Percentiles rank a stretch among this genome's conserved stretches.
Conservation (phyloP, 1,140 invertebrate genomes). For the Zelostemma sp. region DNA sequence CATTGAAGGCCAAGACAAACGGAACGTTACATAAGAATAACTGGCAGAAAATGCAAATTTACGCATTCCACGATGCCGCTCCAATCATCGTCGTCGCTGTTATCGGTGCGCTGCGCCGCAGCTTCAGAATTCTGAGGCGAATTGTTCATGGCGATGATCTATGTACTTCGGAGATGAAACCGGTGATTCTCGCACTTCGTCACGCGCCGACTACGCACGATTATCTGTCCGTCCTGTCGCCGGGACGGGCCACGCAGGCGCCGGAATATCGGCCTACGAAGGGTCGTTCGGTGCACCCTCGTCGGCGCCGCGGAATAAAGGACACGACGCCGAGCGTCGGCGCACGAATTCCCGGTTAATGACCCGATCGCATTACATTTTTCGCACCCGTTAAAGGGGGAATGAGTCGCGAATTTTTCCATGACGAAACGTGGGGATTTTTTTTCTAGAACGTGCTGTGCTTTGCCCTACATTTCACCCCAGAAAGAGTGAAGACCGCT, state of each 20-base stretch:
- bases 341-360: slow-evolving; percentile 23
- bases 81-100: slow-evolving; percentile 62
- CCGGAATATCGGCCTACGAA: slow-evolving; percentile 58
- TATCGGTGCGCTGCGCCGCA: slow-evolving; percentile 51
- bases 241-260: slow-evolving; percentile 52
- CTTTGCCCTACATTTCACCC: too few species aligned
- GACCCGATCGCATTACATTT: slow-evolving; percentile 4
- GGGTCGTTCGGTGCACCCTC: slow-evolving; percentile 37
- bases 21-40: too few species aligned
- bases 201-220: not conserved
- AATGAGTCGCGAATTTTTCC: too few species aligned
- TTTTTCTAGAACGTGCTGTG: slow-evolving; percentile 2
- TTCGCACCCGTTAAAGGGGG: too few species aligned
- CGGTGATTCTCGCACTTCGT: too few species aligned
- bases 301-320: slow-evolving; percentile 30
- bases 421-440: too few species aligned
- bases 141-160: slow-evolving; percentile 52
- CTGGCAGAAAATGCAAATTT: slow-evolving; percentile 54
- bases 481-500: too few species aligned
- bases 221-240: not conserved
- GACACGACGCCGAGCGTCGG: slow-evolving; percentile 8
- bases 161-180: not conserved
- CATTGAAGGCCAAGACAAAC: too few species aligned
- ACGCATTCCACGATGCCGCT: slow-evolving; percentile 67
- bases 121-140: slow-evolving; percentile 56